Percentiles rank a stretch among this genome's conserved stretches.
Evolutionary conservation across 2,797 vertebrate species (phyloP).

Genomic region (Tachyglossus aculeatus): DNA sequence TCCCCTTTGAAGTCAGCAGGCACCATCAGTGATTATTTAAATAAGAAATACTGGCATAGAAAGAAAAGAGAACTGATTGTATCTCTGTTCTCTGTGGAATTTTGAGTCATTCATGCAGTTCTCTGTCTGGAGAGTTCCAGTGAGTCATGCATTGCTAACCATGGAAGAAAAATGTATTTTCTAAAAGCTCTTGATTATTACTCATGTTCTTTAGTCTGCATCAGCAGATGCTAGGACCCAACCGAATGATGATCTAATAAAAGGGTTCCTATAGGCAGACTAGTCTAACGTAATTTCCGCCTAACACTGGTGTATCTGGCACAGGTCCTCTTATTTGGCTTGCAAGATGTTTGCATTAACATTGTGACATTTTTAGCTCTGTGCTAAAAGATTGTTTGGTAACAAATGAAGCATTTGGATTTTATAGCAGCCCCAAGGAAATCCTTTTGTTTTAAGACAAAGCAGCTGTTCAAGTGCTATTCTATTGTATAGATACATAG

Average conservation of each 20-base stretch:
- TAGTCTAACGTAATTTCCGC: conserved; percentile 31
- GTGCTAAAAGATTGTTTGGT: conserved; percentile 40
- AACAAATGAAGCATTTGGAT: conserved; percentile 41
- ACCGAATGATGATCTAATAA: conserved; percentile 52
- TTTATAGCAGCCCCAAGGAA: conserved; percentile 25
- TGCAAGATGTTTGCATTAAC: conserved; percentile 53
- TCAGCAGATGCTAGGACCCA: conserved; percentile 70
- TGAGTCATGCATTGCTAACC: conserved; percentile 75
- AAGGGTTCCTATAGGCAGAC: conserved; percentile 31
- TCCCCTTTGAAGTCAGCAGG: conserved; percentile 52
- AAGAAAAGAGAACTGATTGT: conserved; percentile 65
- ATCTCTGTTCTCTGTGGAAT: conserved; percentile 56
- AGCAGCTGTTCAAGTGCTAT: conserved; percentile 44
- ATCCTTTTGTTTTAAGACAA: conserved; percentile 42
- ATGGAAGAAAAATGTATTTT: conserved; percentile 63
- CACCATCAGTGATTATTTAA: conserved; percentile 55
- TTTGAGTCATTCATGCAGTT: conserved; percentile 73
- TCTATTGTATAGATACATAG: conserved; percentile 43
- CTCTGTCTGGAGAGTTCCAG: conserved; percentile 65
- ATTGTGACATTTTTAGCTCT: conserved; percentile 49
- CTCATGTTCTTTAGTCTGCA: conserved; percentile 66
- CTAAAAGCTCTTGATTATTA: conserved; percentile 70
- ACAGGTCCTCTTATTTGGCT: conserved; percentile 43
- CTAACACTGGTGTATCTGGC: conserved; percentile 44
- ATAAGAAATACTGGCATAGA: conserved; percentile 55